Conservation (phyloP, 2,888 invertebrate genomes). For the Nowickia ferox region DNA sequence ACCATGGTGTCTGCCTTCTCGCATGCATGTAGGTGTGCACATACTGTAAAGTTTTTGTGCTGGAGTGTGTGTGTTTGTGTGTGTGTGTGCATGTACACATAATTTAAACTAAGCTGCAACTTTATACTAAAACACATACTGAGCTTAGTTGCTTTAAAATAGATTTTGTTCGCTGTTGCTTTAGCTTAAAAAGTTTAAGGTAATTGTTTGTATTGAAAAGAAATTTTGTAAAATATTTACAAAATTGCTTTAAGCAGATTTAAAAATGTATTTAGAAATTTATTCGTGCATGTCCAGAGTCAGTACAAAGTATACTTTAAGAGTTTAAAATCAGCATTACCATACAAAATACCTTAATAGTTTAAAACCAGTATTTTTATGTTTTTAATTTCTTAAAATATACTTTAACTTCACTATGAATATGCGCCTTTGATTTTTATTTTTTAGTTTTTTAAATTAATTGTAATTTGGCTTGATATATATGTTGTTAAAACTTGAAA, state of each 20-base stretch:
- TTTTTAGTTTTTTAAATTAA: too few relatives aligned
- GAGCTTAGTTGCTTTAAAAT: constrained; percentile 11
- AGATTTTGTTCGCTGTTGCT: not conserved
- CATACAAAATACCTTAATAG: too few relatives aligned
- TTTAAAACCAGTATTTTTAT: too few relatives aligned
- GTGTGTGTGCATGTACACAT: not conserved
- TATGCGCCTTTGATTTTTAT: not conserved
- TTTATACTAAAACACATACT: constrained; percentile 27
- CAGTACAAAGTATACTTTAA: too few relatives aligned
- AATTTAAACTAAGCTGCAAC: constrained; percentile 38
- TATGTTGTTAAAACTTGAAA: too few relatives aligned
- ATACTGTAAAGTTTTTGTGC: not conserved
- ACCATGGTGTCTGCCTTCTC: constrained; percentile 72
- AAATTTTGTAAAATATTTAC: not conserved
- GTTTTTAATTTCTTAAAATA: not conserved
- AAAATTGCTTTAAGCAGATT: not conserved
- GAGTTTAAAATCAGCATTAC: too few relatives aligned
- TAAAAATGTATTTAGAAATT: not conserved
- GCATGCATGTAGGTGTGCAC: constrained; percentile 20
- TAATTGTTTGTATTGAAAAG: constrained; percentile 45
- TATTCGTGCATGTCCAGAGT: too few relatives aligned
- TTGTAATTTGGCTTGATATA: too few relatives aligned
- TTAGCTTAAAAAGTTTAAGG: constrained; percentile 36
- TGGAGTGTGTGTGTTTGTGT: not conserved
- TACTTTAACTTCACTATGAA: not conserved